Base-by-base conservation (phyloP, 2,888 invertebrate genomes). In the Mythimna vitellina region DNA sequence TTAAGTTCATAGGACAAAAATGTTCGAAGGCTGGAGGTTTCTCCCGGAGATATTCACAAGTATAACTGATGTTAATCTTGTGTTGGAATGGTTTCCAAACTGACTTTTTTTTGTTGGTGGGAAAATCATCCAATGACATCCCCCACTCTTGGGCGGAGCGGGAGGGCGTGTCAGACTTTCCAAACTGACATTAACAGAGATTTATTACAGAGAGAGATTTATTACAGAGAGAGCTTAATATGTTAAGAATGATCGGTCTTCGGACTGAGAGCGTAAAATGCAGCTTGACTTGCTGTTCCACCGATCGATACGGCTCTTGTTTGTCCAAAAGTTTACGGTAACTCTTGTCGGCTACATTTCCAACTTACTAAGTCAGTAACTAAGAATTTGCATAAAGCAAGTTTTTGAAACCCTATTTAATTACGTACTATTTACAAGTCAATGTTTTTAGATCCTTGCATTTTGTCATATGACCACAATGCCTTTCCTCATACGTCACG, bases 261-360 rank as follows among this genome's bases (percentile, higher is more conserved):
- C 20, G 3, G 29, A 17, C 12, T 65, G 56, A 7, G 20, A 22
- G 25, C 9, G 42, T 9, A 29, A 22, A 49, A 65, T 65, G 35
- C 56, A 49, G 57, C 29, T 32, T 17, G 57, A 42, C 32, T 66
- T 35, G 3, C n/a, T 4, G 51, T 66, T 58, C 49, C 12, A 65
- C 76, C 25, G 73, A 67, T 42, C 56, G 2, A 3, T 17, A 20
- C n/a, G 35, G 3, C 12, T 51, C 20, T 42, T 57, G 49, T 58
- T 51, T 25, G 42, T 20, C 42, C 10, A 51, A 65, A 32, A 42
- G 38, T 8, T 46, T 67, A 12, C 17, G 10, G 22, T 20, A 42
- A 42, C 12, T 38, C n/a, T 49, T 53, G n/a, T 25, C 1, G 22
- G 6, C 32, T 65, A 25, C 20, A 12, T 57, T 66, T 63, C n/a